Base-by-base conservation (phyloP, 1,140 invertebrate species). In the Trigoniulus corallinus region DNA sequence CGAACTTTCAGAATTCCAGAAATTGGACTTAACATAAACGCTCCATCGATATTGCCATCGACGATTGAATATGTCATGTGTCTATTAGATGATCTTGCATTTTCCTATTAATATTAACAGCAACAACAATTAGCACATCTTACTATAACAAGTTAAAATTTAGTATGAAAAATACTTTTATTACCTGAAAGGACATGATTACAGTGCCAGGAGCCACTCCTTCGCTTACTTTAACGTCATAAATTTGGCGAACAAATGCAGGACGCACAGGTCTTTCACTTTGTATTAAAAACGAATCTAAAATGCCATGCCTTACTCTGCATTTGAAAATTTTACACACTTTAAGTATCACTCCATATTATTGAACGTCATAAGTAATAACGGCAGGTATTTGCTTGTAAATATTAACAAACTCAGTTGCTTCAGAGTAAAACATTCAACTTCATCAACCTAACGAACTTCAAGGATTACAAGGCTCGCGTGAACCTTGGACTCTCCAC, bases 211-310 rank as follows among this genome's bases (percentile, higher is more conserved):
- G 80, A 3, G 83, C 79, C 1, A 84, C 84, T 15, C 85, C 84
- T 63, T 89, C 86, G 56, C 84, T 88, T 3, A 91, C 82, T 59
- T 84, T 81, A 1, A 85, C 83, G 62, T 86, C 83, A 61, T 91
- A 89, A 3, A 81, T 74, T 20, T 76, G 67, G 53, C 84, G 78
- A 4, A 78, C 72, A 62, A 91, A 92, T 40, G 81, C 74, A 0
- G 88, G 88, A 3, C n/a, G n/a, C n/a, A n/a, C n/a, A n/a, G n/a
- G n/a, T n/a, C n/a, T n/a, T n/a, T n/a, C n/a, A n/a, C n/a, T n/a
- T n/a, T n/a, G n/a, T n/a, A n/a, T n/a, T n/a, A n/a, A n/a, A n/a
- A n/a, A n/a, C n/a, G n/a, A n/a, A n/a, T n/a, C n/a, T n/a, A n/a
- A n/a, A n/a, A n/a, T n/a, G n/a, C n/a, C n/a, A n/a, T n/a, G n/a